These are phyloP conservation scores for Prunella fulvescens DNA, from an alignment of 2,113 vertebrate genomes.

Conservation along the genomic window DNA sequence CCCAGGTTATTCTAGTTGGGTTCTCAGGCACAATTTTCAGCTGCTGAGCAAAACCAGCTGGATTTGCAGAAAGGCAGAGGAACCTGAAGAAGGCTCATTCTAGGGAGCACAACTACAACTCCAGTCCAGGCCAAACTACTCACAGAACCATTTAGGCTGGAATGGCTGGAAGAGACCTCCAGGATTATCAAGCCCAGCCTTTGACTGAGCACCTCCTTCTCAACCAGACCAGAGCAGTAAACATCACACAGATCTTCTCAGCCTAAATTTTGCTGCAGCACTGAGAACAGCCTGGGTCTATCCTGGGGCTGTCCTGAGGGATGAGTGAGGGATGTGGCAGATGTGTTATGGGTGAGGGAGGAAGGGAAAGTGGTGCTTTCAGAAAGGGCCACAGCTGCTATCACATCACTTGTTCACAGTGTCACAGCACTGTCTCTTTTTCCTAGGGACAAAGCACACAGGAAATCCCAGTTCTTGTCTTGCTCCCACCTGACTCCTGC, in stretches of 20 bases:
- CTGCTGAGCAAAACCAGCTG: neutral
- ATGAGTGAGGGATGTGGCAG: neutral
- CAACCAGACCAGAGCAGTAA: neutral
- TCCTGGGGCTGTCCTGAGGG: neutral
- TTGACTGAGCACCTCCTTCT: neutral
- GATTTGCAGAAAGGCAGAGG: neutral
- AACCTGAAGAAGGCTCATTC: fast-evolving
- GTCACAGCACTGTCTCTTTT: neutral
- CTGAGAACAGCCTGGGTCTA: neutral
- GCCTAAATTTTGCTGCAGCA: neutral
- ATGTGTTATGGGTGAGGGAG: neutral
- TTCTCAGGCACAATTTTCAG: neutral
- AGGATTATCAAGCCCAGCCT: neutral
- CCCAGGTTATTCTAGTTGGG: fast-evolving
- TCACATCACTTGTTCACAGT: fast-evolving
- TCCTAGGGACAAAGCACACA: neutral
- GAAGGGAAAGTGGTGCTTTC: neutral
- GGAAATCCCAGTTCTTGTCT: neutral
- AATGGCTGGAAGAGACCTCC: neutral
- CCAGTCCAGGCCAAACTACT: neutral
- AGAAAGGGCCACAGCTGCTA: neutral
- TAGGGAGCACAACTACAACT: neutral
- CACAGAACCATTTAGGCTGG: neutral
- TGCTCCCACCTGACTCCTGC: neutral
- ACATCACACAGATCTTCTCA: neutral